Conservation (phyloP, 2,113 vertebrate species). For the Taurulus bubalis region DNA sequence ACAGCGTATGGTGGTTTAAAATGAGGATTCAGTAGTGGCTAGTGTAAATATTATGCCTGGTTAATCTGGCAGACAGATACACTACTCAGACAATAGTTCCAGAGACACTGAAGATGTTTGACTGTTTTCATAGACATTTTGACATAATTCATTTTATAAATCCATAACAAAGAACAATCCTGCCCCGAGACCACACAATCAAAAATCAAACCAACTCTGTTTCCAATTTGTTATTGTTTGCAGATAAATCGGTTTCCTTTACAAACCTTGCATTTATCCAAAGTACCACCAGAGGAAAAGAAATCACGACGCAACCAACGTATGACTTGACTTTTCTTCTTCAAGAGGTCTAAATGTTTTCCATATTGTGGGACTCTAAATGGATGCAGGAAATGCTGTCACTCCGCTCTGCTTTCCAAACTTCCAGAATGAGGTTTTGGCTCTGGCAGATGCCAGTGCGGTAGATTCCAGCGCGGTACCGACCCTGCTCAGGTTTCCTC, state of each 20-base stretch:
- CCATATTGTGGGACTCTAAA: slow-evolving; percentile 81
- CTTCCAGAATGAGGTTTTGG: slow-evolving; percentile 73
- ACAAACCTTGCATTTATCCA: slow-evolving; percentile 58
- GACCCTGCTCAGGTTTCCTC: slow-evolving; percentile 75
- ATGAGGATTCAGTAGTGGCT: slow-evolving; percentile 13
- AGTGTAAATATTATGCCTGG: slow-evolving; percentile 53
- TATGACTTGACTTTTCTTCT: slow-evolving; percentile 62
- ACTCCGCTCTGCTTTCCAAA: slow-evolving; percentile 74
- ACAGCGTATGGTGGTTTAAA: slow-evolving; percentile 33
- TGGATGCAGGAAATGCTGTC: slow-evolving; percentile 81
- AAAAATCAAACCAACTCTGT: slow-evolving; percentile 51
- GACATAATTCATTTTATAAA: slow-evolving; percentile 45
- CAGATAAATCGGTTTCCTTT: slow-evolving; percentile 68
- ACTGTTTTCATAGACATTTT: slow-evolving; percentile 37
- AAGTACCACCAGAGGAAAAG: slow-evolving; percentile 39
- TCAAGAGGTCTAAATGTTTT: slow-evolving; percentile 76
- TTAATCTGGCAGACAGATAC: slow-evolving; percentile 48
- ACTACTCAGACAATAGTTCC: slow-evolving; percentile 53
- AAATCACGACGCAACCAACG: slow-evolving; percentile 24
- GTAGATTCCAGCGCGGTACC: slow-evolving; percentile 72
- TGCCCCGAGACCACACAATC: slow-evolving; percentile 59
- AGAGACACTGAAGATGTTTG: slow-evolving; percentile 47
- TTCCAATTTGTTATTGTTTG: slow-evolving; percentile 71
- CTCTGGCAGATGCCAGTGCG: slow-evolving; percentile 66
- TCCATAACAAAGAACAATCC: slow-evolving; percentile 49